phyloP scores from a whole-genome alignment of 2,797 vertebrate species.

The Karalla daura region DNA sequence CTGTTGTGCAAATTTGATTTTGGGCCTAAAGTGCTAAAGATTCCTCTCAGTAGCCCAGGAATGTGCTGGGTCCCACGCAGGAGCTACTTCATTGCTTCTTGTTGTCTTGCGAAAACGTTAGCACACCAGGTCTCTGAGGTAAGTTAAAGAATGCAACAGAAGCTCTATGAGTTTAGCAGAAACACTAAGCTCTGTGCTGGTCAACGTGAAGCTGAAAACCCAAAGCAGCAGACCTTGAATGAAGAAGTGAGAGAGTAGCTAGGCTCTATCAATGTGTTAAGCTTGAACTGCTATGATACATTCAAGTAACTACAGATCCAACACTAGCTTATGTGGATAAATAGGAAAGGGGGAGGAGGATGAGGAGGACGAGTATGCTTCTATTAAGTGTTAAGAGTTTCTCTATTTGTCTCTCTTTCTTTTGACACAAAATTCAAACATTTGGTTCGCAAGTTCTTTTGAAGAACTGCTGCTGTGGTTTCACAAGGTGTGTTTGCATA shows the following conservation, averaged over 20 bases:
- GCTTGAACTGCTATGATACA: constrained; percentile 43
- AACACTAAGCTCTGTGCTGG: constrained; percentile 32
- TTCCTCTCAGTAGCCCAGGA: constrained; percentile 60
- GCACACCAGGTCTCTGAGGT: constrained; percentile 67
- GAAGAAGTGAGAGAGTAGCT: constrained; percentile 39
- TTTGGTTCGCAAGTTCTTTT: too few relatives aligned
- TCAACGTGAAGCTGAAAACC: constrained; percentile 31
- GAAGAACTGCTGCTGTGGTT: too few relatives aligned
- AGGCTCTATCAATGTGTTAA: constrained; percentile 21
- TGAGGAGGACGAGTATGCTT: too few relatives aligned
- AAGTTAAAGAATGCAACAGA: constrained; percentile 63
- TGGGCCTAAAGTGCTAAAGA: constrained; percentile 54
- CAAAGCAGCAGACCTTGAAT: constrained; percentile 16
- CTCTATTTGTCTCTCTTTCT: too few relatives aligned
- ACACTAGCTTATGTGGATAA: too few relatives aligned
- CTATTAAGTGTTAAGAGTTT: too few relatives aligned
- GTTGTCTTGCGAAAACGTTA: constrained; percentile 78
- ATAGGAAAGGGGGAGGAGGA: constrained; percentile 18
- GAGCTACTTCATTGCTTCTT: constrained; percentile 42
- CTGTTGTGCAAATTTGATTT: constrained; percentile 37
- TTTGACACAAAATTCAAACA: too few relatives aligned
- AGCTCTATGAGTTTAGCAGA: constrained; percentile 79
- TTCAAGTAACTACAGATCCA: constrained; percentile 19
- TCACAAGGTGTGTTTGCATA: too few relatives aligned
- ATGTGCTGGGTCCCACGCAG: constrained; percentile 62